These are phyloP conservation scores for Mastomys natalensis DNA, from an alignment of 2,113 vertebrate species.

Conservation along the genomic window DNA sequence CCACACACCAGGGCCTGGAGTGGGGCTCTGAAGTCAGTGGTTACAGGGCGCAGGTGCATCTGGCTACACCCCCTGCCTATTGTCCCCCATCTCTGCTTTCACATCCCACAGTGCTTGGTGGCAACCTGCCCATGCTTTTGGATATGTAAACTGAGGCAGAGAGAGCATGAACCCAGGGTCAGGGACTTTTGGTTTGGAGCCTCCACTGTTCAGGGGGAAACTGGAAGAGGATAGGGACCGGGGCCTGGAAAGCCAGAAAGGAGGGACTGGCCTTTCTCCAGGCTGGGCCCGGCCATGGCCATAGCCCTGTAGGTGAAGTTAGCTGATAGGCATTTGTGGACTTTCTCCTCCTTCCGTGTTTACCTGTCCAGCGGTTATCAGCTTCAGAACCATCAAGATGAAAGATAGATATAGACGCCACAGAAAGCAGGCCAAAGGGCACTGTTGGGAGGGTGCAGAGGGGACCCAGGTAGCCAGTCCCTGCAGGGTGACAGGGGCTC, in stretches of 20 bases:
- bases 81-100: background rate
- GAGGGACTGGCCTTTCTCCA: background rate
- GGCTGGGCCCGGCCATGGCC: rapidly evolving
- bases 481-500: background rate
- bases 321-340: background rate
- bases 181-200: background rate
- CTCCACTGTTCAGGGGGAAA: background rate
- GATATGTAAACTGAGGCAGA: slow-evolving; percentile 58
- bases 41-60: rapidly evolving
- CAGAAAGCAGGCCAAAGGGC: background rate
- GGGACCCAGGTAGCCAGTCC: background rate
- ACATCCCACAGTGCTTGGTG: background rate
- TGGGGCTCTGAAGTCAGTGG: background rate
- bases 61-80: rapidly evolving
- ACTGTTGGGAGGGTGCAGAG: background rate
- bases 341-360: slow-evolving; percentile 61
- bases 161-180: background rate
- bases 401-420: background rate
- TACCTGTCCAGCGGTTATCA: background rate
- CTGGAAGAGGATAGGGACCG: rapidly evolving
- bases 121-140: background rate
- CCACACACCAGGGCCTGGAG: background rate
- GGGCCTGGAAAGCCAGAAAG: background rate
- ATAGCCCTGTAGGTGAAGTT: background rate
- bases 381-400: background rate